Evolutionary conservation across 2,888 invertebrate genomes (phyloP).

Genomic region (Alloplasta piceator): DNA sequence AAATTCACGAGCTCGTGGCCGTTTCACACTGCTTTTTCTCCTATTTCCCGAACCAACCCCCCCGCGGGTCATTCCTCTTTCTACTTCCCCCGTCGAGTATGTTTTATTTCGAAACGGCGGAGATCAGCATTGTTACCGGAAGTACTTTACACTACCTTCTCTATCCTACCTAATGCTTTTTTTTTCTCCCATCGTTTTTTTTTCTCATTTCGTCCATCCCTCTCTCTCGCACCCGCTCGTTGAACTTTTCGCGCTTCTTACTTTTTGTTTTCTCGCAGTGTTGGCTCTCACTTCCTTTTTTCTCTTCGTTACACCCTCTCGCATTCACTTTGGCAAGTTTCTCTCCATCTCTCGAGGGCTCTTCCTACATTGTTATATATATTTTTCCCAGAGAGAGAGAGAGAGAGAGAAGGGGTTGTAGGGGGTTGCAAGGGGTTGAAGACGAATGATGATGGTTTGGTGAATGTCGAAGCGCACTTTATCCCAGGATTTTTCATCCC

Average conservation of each 20-base stretch:
- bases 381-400: conserved; percentile 3
- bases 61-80: neutral
- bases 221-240: conserved; percentile 23
- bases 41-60: too few species aligned
- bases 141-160: conserved; percentile 75
- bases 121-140: conserved; percentile 79
- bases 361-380: neutral
- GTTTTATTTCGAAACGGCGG: conserved; percentile 75
- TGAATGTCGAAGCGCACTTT: conserved; percentile 67
- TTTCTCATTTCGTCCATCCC: conserved; percentile 54
- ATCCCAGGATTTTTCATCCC: conserved; percentile 63
- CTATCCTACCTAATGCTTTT: conserved; percentile 65
- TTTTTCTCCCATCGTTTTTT: conserved; percentile 51
- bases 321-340: conserved; percentile 47
- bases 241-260: conserved; percentile 43
- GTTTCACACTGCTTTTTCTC: conserved; percentile 62
- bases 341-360: conserved; percentile 36
- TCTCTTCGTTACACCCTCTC: conserved; percentile 41
- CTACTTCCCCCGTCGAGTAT: conserved; percentile 67
- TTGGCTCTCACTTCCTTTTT: conserved; percentile 40
- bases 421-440: neutral
- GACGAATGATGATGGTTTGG: conserved; percentile 50
- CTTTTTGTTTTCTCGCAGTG: conserved; percentile 49
- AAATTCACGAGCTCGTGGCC: conserved; percentile 53
- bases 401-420: neutral